phyloP scores from a whole-genome alignment of 2,888 invertebrate species.

The Polietes domitor region DNA sequence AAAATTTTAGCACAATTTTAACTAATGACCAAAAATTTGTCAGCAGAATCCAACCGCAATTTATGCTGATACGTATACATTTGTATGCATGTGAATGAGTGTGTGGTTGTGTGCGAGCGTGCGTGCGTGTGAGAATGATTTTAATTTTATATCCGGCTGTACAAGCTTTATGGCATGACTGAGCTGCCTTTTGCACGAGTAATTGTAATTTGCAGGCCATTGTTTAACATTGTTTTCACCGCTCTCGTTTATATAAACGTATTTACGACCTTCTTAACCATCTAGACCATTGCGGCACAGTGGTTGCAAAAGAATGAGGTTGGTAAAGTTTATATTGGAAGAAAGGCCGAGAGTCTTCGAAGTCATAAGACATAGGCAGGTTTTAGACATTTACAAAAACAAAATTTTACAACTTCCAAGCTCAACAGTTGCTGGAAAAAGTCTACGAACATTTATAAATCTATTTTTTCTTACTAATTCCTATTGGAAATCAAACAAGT shows the following conservation, averaged over 20 bases:
- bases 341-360: too few species aligned
- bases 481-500: too few species aligned
- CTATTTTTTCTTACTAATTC: too few species aligned
- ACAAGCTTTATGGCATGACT: conserved; percentile 13
- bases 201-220: conserved; percentile 59
- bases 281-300: conserved; percentile 24
- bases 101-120: conserved; percentile 25
- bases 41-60: conserved; percentile 65
- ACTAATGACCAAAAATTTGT: conserved; percentile 67
- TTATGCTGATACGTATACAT: conserved; percentile 39
- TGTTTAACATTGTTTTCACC: conserved; percentile 49
- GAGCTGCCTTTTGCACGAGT: not conserved
- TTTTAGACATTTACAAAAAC: too few species aligned
- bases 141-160: conserved; percentile 47
- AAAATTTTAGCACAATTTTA: conserved; percentile 63
- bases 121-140: conserved; percentile 37
- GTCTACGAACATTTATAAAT: too few species aligned
- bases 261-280: conserved; percentile 47
- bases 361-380: too few species aligned
- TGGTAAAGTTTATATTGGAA: too few species aligned
- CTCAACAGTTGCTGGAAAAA: too few species aligned
- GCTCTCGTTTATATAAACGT: conserved; percentile 18
- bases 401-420: too few species aligned
- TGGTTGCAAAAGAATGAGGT: too few species aligned
- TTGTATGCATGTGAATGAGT: not conserved